phyloP scores from a whole-genome alignment of 1,140 invertebrate genomes.

The Helicoverpa zea region DNA sequence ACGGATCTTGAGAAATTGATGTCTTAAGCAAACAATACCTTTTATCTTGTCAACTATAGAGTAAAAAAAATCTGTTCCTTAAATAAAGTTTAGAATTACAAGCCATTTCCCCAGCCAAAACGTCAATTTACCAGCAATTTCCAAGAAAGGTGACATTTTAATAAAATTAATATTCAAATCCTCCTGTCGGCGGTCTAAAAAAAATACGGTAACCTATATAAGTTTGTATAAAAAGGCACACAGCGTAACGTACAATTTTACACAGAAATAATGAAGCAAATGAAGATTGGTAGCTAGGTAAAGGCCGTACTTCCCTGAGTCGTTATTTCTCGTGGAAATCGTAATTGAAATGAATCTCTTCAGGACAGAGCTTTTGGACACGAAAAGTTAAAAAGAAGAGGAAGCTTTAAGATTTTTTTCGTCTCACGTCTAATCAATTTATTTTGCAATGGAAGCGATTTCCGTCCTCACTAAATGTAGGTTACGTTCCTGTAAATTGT shows the following conservation, averaged over 20 bases:
- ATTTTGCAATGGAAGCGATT: constrained; percentile 23
- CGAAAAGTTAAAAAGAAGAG: constrained; percentile 63
- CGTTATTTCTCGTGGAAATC: constrained; percentile 76
- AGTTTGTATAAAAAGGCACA: constrained; percentile 25
- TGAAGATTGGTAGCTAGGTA: constrained; percentile 79
- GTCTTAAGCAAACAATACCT: neutral
- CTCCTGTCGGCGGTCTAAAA: neutral
- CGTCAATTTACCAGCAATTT: neutral
- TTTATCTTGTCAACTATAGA: no score
- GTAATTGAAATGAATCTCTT: constrained; percentile 82
- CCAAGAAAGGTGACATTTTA: neutral
- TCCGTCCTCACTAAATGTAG: constrained; percentile 24
- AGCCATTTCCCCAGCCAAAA: neutral
- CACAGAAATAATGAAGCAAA: constrained; percentile 76
- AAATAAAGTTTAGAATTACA: neutral
- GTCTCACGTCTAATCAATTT: constrained; percentile 46
- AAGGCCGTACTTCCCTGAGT: constrained; percentile 68
- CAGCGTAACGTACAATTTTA: constrained; percentile 61
- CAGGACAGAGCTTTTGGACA: constrained; percentile 67
- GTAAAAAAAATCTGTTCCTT: no score
- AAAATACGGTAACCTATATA: constrained; percentile 2
- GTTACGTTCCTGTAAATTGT: constrained; percentile 34
- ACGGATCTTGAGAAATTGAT: constrained; percentile 3
- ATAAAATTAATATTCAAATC: constrained; percentile 8
- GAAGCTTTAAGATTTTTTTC: constrained; percentile 53